A percentile compares a stretch with the other conserved stretches of the same genome.
phyloP scores from a whole-genome alignment of 2,797 vertebrate genomes.

The Sciurus vulgaris region DNA sequence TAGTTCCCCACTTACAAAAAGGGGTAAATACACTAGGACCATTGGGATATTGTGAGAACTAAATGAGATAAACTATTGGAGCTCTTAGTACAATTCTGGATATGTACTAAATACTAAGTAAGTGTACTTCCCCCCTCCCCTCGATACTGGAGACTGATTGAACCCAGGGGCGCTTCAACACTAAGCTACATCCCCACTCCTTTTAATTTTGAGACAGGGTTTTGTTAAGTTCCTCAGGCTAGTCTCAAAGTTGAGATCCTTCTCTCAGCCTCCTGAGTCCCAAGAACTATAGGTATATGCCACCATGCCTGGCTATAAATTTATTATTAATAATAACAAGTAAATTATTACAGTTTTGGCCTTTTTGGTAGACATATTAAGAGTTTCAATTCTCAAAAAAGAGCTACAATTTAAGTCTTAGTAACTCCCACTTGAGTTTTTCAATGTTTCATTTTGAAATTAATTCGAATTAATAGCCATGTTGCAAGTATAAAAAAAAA shows the following conservation, averaged over 20 bases:
- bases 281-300: too few relatives aligned
- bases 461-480: conserved; percentile 29
- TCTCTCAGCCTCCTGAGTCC: too few relatives aligned
- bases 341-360: not conserved
- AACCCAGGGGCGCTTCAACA: too few relatives aligned
- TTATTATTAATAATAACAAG: not conserved
- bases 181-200: too few relatives aligned
- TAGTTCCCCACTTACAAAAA: conserved; percentile 25
- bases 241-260: too few relatives aligned
- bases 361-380: not conserved
- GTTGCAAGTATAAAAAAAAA: not conserved
- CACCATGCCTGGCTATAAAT: too few relatives aligned
- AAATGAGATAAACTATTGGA: not conserved
- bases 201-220: too few relatives aligned
- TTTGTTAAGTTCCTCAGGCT: too few relatives aligned
- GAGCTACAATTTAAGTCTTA: not conserved
- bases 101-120: not conserved
- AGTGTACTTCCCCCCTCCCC: not conserved
- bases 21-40: not conserved
- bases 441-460: conserved; percentile 40
- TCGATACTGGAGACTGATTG: too few relatives aligned
- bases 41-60: not conserved
- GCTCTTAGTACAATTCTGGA: not conserved
- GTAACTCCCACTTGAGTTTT: not conserved
- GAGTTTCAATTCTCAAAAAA: conserved; percentile 43